phyloP scores from a whole-genome alignment of 2,797 vertebrate species.

The Discoglossus pictus region DNA sequence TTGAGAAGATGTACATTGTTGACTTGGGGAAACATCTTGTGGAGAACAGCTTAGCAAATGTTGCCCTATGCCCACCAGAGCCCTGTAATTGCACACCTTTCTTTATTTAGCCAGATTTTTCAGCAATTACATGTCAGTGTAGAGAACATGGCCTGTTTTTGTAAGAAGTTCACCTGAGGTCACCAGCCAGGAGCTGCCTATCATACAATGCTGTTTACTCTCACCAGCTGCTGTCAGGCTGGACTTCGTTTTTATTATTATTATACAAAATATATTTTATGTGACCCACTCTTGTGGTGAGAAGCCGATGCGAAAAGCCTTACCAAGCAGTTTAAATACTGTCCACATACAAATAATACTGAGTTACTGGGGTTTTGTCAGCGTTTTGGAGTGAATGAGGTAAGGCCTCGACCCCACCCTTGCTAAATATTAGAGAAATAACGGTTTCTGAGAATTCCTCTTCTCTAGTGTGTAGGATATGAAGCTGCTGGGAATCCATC shows the following conservation, averaged over 20 bases:
- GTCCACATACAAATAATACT: not conserved
- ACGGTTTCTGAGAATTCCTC: not conserved
- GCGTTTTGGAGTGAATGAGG: no score
- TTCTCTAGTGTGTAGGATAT: conserved; percentile 7
- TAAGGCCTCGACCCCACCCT: no score
- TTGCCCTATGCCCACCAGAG: no score
- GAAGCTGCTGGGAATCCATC: conserved; percentile 48
- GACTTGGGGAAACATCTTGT: no score
- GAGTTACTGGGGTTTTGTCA: not conserved
- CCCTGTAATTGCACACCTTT: no score
- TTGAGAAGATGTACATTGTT: no score
- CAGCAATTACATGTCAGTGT: no score
- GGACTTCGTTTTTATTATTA: not conserved
- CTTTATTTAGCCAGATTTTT: no score
- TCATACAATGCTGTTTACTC: not conserved
- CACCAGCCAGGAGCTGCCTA: not conserved
- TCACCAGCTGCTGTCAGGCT: conserved; percentile 2
- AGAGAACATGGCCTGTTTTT: not conserved
- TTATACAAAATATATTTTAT: no score
- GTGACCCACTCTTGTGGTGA: conserved; percentile 12
- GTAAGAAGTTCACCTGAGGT: conserved; percentile 7
- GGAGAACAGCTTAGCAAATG: no score
- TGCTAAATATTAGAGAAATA: no score
- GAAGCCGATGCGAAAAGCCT: conserved; percentile 13
- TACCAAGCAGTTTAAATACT: not conserved